Evolutionary conservation across 2,113 vertebrate genomes (phyloP), one percentile per base, ranked within the genome.

Genomic region (Triplophysa siluroides): DNA sequence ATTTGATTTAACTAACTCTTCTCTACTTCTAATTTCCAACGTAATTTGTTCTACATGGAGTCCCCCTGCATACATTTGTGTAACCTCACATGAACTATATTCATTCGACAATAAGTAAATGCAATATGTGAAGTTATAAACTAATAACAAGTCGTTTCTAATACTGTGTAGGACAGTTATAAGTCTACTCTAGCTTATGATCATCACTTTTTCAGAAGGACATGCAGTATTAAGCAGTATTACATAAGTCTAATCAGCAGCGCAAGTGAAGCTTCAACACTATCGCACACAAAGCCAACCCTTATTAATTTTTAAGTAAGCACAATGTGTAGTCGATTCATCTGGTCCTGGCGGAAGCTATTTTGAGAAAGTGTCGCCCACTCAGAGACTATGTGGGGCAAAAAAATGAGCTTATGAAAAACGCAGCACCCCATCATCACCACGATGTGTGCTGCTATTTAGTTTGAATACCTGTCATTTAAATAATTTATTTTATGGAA

Each of bases 231-330:
- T 91, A 88, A 92, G 78, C 80, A 83, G 85, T 75, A 78, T 92
- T 93, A 89, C 85, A 52, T 89, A 91, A 93, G 78, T 81, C 82
- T 89, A 89, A 90, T 90, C 89, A 88, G 77, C 81, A 80, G 84
- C 81, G 88, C 84, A 87, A 90, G 86, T 54, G 75, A 85, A 84
- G 90, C 84, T 90, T 85, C 78, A 79, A 87, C 89, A 86, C 74
- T 86, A 84, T 83, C 66, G 80, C 79, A 71, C 85, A 73, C 83
- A 87, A 50, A 82, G 85, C 85, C 86, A 89, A 85, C 86, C 86
- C 87, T 87, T 41, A 73, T 92, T 89, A 90, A 92, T 91, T 87
- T 92, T 93, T 92, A 91, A 93, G 92, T 90, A 92, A 90, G 86
- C 84, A 84, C 79, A 88, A 90, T 89, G 89, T 90, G 83, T 83